phyloP scores from a whole-genome alignment of 2,888 invertebrate genomes.

The Phengaris arion region DNA sequence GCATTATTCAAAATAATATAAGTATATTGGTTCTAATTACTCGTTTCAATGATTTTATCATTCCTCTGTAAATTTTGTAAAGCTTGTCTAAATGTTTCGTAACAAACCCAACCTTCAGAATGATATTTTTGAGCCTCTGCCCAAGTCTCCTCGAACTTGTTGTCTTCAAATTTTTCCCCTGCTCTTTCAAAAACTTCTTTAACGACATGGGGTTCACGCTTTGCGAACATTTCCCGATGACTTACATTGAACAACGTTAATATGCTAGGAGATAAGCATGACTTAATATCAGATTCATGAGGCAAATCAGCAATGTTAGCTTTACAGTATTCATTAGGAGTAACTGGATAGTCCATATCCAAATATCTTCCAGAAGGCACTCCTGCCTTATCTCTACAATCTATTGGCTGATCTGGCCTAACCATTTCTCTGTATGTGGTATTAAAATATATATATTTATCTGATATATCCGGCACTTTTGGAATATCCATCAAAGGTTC shows the following conservation, averaged over 20 bases:
- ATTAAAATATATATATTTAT: conserved; percentile 57
- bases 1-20: neutral
- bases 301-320: conserved; percentile 55
- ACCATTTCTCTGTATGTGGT: conserved; percentile 70
- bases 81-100: conserved; percentile 71
- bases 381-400: conserved; percentile 55
- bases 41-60: conserved; percentile 35
- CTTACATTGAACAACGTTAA: conserved; percentile 56
- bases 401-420: conserved; percentile 50
- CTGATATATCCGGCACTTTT: conserved; percentile 59
- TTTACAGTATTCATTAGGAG: conserved; percentile 51
- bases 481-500: conserved; percentile 62
- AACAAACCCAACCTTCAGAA: conserved; percentile 74
- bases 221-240: conserved; percentile 65
- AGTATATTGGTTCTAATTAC: conserved; percentile 22
- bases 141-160: conserved; percentile 73
- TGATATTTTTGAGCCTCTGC: conserved; percentile 70
- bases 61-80: conserved; percentile 42
- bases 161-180: conserved; percentile 71
- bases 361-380: conserved; percentile 68
- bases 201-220: conserved; percentile 56
- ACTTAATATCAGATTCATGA: conserved; percentile 61
- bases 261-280: conserved; percentile 58
- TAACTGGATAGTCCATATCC: conserved; percentile 61
- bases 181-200: conserved; percentile 73